phyloP scores from a whole-genome alignment of 2,113 vertebrate genomes.

The Malurus cyaneus region DNA sequence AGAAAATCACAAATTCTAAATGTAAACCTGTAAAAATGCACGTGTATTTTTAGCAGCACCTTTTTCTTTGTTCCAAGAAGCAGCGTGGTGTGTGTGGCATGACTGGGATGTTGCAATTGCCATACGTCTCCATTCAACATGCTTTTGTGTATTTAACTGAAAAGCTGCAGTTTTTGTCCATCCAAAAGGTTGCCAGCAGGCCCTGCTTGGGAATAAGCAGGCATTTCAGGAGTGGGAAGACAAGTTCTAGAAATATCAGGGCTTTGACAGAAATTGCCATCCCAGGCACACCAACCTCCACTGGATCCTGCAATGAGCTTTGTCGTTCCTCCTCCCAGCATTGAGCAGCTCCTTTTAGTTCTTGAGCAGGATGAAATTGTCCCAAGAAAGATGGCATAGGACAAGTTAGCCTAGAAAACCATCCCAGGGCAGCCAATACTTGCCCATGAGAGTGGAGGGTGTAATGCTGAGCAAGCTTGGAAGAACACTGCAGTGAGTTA shows the following conservation, averaged over 20 bases:
- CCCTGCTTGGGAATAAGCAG: background rate
- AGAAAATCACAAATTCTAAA: background rate
- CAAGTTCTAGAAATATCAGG: background rate
- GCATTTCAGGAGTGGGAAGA: background rate
- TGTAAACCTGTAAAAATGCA: background rate
- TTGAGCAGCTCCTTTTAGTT: background rate
- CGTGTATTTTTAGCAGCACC: slow-evolving; percentile 65
- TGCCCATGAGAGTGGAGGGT: background rate
- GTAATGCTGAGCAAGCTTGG: background rate
- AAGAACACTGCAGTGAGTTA: background rate
- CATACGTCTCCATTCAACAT: background rate
- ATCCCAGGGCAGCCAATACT: background rate
- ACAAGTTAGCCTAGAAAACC: background rate
- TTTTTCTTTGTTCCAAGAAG: slow-evolving; percentile 44
- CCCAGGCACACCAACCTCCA: background rate
- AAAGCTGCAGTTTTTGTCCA: background rate
- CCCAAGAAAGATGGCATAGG: background rate
- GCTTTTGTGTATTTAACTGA: background rate
- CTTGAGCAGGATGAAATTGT: background rate
- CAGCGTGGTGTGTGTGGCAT: background rate
- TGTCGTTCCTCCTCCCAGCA: background rate
- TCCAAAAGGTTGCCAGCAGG: background rate
- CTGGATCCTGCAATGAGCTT: background rate
- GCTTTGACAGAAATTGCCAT: background rate
- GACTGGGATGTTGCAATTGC: background rate